These are phyloP conservation scores for Eurois occulta DNA, from an alignment of 2,888 invertebrate species.

Conservation along the genomic window DNA sequence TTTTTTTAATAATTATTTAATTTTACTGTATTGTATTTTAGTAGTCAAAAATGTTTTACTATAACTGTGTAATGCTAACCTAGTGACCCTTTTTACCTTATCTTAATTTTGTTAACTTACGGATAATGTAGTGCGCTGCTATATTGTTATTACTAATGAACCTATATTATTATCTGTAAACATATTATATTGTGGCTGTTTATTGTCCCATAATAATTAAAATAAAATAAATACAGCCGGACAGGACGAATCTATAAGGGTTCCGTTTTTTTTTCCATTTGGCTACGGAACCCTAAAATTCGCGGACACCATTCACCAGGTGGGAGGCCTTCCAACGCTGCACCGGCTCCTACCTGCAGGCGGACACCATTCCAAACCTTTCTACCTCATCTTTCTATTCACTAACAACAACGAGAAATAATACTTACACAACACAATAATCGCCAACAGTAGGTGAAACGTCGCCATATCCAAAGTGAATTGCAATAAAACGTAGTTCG, in stretches of 20 bases:
- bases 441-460: background rate
- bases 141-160: background rate
- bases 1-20: too few relatives aligned
- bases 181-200: background rate
- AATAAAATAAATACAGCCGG: too few relatives aligned
- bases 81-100: background rate
- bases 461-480: constrained; percentile 4
- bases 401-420: background rate
- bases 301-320: too few relatives aligned
- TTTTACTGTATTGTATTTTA: too few relatives aligned
- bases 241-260: too few relatives aligned
- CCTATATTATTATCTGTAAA: too few relatives aligned
- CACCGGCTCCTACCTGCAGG: background rate
- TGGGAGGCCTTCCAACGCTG: background rate
- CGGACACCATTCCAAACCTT: background rate
- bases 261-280: too few relatives aligned
- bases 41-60: too few relatives aligned
- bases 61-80: too few relatives aligned
- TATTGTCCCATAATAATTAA: background rate
- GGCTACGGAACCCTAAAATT: too few relatives aligned
- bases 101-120: background rate
- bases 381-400: background rate
- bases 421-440: constrained; percentile 16
- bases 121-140: background rate
- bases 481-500: background rate